These are phyloP conservation scores for Spinus pinus DNA, from an alignment of 2,797 vertebrate species.

Conservation along the genomic window DNA sequence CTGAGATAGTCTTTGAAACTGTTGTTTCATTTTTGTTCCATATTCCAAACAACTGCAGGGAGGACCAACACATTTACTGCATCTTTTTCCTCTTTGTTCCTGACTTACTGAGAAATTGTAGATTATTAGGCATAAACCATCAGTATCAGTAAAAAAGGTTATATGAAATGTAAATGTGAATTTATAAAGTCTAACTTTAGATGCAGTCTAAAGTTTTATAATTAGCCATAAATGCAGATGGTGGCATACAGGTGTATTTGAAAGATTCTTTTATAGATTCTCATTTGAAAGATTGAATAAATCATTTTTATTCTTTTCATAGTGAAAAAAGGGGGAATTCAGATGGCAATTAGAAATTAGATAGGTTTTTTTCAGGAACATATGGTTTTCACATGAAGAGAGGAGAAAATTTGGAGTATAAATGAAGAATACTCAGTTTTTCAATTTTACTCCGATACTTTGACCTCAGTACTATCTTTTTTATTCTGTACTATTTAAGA, in stretches of 20 bases:
- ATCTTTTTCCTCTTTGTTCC: background rate
- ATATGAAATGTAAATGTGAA: slow-evolving; percentile 32
- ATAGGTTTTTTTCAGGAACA: background rate
- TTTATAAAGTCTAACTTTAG: background rate
- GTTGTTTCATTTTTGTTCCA: background rate
- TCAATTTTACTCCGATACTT: background rate
- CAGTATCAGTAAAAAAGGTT: slow-evolving; percentile 12
- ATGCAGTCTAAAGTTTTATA: slow-evolving; percentile 31
- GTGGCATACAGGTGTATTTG: background rate
- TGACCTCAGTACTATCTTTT: background rate
- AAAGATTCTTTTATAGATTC: background rate
- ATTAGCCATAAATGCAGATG: background rate
- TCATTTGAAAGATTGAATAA: background rate
- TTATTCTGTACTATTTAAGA: background rate
- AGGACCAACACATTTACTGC: background rate
- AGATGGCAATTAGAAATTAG: background rate
- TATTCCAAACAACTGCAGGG: background rate
- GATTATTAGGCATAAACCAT: slow-evolving; percentile 1
- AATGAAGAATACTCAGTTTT: background rate
- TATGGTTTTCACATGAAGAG: background rate
- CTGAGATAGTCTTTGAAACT: background rate
- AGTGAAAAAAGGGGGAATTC: background rate
- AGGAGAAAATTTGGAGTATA: background rate
- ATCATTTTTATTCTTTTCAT: background rate
- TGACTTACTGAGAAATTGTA: background rate